These are phyloP conservation scores for Vimba vimba DNA, from an alignment of 2,113 vertebrate species.

Conservation along the genomic window DNA sequence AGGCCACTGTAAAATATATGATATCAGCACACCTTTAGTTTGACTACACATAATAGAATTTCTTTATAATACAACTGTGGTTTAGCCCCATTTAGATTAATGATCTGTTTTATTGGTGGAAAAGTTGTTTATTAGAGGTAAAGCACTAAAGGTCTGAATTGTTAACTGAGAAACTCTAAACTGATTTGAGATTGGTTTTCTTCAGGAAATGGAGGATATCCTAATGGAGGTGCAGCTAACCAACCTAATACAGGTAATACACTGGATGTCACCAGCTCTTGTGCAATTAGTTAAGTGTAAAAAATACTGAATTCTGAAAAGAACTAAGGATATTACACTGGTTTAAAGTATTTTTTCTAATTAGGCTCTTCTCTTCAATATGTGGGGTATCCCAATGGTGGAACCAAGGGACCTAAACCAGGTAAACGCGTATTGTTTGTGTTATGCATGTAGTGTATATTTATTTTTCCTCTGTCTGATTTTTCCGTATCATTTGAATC, in stretches of 20 bases:
- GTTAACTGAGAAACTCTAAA: not conserved
- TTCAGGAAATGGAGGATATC: conserved; percentile 48
- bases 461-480: not conserved
- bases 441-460: not conserved
- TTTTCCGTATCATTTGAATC: not conserved
- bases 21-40: too few relatives aligned
- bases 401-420: conserved; percentile 35
- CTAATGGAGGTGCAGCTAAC: conserved; percentile 20
- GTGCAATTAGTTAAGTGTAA: not conserved
- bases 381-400: conserved; percentile 40
- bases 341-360: not conserved
- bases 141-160: not conserved
- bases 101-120: not conserved
- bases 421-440: not conserved
- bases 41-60: too few relatives aligned
- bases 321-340: not conserved
- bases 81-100: not conserved
- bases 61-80: not conserved
- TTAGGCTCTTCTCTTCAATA: not conserved
- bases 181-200: not conserved
- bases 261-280: not conserved
- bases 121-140: not conserved
- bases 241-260: conserved; percentile 30
- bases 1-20: too few relatives aligned
- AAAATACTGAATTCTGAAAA: not conserved